Evolutionary conservation across 64 coral and sea anemone species (phyloP).

Genomic region (Pocillopora verrucosa): DNA sequence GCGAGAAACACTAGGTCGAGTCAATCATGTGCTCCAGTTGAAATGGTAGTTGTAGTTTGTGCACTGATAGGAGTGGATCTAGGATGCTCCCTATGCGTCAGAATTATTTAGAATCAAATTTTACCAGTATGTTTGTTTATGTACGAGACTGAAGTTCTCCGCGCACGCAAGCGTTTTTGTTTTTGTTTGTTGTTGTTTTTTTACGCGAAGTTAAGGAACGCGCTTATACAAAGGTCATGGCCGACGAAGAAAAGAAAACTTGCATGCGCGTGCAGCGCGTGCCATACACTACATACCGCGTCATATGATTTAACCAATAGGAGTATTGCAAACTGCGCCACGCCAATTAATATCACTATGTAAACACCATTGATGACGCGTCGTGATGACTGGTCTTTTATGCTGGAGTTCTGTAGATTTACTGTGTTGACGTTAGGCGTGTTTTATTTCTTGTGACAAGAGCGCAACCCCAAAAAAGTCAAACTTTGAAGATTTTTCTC

Average conservation of each 20-base stretch:
- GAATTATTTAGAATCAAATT: no score
- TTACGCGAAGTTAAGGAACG: no score
- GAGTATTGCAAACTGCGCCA: background rate
- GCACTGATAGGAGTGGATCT: no score
- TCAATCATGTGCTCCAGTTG: no score
- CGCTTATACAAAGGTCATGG: background rate
- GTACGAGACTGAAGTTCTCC: no score
- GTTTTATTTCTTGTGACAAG: background rate
- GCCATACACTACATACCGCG: background rate
- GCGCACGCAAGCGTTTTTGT: no score
- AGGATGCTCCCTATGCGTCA: no score
- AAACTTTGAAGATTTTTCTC: background rate
- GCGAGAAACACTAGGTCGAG: no score
- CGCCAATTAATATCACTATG: background rate
- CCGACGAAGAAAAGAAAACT: background rate
- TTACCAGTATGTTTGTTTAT: no score
- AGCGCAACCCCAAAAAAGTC: background rate
- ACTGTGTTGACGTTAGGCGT: background rate
- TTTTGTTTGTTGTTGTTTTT: no score
- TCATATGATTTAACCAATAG: background rate
- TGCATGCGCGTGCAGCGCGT: background rate
- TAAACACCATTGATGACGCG: conserved; percentile 39
- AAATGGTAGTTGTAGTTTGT: no score
- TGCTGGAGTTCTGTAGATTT: background rate
- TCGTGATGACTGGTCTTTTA: background rate